Conservation (phyloP, 2,888 invertebrate species). For the Steinernema carpocapsae region DNA sequence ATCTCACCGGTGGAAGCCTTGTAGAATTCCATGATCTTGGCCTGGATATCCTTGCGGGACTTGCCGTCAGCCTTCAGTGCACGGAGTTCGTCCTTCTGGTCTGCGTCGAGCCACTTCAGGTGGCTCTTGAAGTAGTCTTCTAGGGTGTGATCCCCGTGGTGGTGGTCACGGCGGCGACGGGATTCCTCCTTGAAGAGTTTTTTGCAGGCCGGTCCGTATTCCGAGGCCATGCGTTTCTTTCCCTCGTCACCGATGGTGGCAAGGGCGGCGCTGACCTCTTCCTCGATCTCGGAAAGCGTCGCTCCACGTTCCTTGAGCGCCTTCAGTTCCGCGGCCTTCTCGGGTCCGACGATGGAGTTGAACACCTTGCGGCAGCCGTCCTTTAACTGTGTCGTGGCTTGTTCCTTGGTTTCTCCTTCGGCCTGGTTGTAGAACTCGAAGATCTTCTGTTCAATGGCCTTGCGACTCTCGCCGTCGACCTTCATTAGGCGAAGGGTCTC, state of each 20-base stretch:
- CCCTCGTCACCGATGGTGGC: constrained; percentile 48
- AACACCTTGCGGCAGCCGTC: constrained; percentile 34
- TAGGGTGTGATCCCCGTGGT: constrained; percentile 39
- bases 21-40: constrained; percentile 47
- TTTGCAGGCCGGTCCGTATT: constrained; percentile 44
- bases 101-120: constrained; percentile 50
- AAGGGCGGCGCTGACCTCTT: constrained; percentile 46
- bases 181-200: constrained; percentile 42
- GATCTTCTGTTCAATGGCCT: constrained; percentile 44
- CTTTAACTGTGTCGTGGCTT: constrained; percentile 38
- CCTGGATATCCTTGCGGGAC: constrained; percentile 46
- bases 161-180: constrained; percentile 47
- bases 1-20: constrained; percentile 39
- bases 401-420: constrained; percentile 31
- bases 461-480: constrained; percentile 35
- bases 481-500: constrained; percentile 41
- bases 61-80: constrained; percentile 48
- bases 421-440: constrained; percentile 44
- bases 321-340: constrained; percentile 34
- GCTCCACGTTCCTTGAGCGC: constrained; percentile 32
- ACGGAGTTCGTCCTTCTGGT: constrained; percentile 50
- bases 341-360: constrained; percentile 11
- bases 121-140: constrained; percentile 40
- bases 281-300: constrained; percentile 40
- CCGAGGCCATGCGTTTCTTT: constrained; percentile 50